Evolutionary conservation across 1,140 invertebrate genomes (phyloP).

Genomic region (Trachymyrmex septentrionalis): DNA sequence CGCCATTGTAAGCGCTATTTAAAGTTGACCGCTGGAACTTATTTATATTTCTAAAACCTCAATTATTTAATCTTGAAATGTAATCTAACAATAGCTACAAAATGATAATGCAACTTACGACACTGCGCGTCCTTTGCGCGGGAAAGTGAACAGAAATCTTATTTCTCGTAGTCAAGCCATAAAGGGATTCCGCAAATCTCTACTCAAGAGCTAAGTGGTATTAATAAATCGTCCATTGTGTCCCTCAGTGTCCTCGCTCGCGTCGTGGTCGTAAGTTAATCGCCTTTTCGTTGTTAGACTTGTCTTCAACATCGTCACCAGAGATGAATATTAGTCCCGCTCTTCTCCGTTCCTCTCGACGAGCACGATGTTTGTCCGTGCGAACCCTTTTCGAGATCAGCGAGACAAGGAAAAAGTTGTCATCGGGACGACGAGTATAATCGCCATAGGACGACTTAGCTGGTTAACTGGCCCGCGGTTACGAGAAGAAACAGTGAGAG

Average conservation of each 20-base stretch:
- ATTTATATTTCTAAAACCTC: no score
- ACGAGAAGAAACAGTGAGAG: background rate
- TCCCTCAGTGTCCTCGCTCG: background rate
- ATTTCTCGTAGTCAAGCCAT: background rate
- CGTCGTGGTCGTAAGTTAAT: constrained; percentile 30
- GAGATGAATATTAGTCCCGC: background rate
- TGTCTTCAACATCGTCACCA: background rate
- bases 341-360: background rate
- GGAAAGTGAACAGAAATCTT: background rate
- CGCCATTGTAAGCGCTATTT: no score
- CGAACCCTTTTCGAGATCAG: background rate
- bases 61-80: background rate
- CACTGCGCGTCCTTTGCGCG: background rate
- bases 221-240: constrained; percentile 32
- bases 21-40: no score
- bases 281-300: constrained; percentile 20
- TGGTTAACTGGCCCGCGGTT: constrained; percentile 25
- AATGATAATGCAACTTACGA: background rate
- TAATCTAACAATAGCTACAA: background rate
- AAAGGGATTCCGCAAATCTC: constrained; percentile 40
- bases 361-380: background rate
- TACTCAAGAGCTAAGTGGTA: constrained; percentile 2
- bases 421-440: background rate
- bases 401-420: constrained; percentile 37
- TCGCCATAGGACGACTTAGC: constrained; percentile 14